A percentile compares a stretch with the other conserved stretches of the same genome.
These are phyloP conservation scores for Aphaenogaster floridana DNA, from an alignment of 1,140 invertebrate genomes.

Conservation along the genomic window DNA sequence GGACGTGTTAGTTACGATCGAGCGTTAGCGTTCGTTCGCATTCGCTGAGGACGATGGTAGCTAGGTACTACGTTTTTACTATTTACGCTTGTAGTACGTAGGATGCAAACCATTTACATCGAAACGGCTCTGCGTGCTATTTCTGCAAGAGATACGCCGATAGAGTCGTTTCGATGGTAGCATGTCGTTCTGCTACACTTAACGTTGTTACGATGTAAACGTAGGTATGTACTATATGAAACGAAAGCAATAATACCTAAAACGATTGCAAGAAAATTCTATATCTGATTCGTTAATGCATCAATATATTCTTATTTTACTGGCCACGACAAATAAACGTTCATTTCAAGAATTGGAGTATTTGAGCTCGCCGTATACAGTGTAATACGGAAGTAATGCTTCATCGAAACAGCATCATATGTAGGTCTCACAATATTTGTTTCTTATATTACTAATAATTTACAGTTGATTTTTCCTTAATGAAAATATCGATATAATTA, in stretches of 20 bases:
- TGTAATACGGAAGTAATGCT: background rate
- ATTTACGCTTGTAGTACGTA: slow-evolving; percentile 58
- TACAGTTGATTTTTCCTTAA: background rate
- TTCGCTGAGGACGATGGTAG: slow-evolving; percentile 12
- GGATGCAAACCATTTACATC: slow-evolving; percentile 43
- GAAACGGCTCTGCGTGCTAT: slow-evolving; percentile 40
- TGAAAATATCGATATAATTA: background rate
- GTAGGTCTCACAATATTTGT: background rate
- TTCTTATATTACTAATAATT: background rate
- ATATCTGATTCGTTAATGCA: background rate
- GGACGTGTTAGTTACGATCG: slow-evolving; percentile 49
- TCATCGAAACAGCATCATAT: background rate
- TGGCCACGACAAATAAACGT: background rate
- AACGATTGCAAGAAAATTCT: background rate
- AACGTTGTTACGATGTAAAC: slow-evolving; percentile 18
- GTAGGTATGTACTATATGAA: background rate
- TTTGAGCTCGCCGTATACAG: background rate
- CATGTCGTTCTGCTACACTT: slow-evolving; percentile 3
- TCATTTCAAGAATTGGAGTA: background rate
- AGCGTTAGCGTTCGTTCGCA: slow-evolving; percentile 32
- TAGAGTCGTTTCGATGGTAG: slow-evolving; percentile 38
- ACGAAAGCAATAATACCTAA: slow-evolving; percentile 22
- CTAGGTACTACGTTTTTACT: slow-evolving; percentile 52
- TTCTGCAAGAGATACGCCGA: slow-evolving; percentile 46
- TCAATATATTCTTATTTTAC: slow-evolving; percentile 2